A percentile compares a stretch with the other conserved stretches of the same genome.
Conservation (phyloP, 2,113 vertebrate species). For the Strigops habroptila region DNA sequence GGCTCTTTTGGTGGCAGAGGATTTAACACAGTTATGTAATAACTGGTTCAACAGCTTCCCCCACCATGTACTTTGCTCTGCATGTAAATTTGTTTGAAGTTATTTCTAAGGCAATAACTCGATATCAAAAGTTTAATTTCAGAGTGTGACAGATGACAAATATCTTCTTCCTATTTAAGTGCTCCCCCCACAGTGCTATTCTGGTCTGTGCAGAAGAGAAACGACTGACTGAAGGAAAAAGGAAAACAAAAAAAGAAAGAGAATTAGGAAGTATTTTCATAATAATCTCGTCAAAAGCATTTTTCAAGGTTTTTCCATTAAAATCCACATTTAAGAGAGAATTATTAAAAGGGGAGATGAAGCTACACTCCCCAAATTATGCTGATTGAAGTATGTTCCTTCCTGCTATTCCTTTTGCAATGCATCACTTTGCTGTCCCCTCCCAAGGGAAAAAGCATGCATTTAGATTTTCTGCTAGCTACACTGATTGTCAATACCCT, state of each 20-base stretch:
- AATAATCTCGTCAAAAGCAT: neutral
- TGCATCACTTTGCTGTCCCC: neutral
- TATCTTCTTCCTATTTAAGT: constrained; percentile 52
- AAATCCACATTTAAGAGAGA: neutral
- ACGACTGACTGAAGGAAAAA: neutral
- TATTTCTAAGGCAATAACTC: constrained; percentile 50
- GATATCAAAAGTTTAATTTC: constrained; percentile 56
- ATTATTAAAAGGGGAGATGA: neutral
- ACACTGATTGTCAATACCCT: neutral
- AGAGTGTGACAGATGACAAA: constrained; percentile 54
- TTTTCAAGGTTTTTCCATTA: constrained; percentile 37
- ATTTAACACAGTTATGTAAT: constrained; percentile 26
- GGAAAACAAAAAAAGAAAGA: neutral
- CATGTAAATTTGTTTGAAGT: constrained; percentile 37
- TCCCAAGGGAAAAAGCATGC: neutral
- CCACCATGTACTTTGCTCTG: constrained; percentile 14
- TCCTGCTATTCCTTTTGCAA: neutral
- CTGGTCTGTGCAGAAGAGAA: constrained; percentile 40
- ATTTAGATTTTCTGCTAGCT: neutral
- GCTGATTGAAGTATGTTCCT: neutral
- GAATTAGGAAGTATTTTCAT: neutral
- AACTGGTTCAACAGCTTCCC: constrained; percentile 48
- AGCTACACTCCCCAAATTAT: neutral
- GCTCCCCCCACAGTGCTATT: constrained; percentile 54
- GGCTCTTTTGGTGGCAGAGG: neutral